Evolutionary conservation across 2,888 invertebrate species (phyloP), one percentile per base, ranked within the genome.

Genomic region (Phanerotoma sp.): DNA sequence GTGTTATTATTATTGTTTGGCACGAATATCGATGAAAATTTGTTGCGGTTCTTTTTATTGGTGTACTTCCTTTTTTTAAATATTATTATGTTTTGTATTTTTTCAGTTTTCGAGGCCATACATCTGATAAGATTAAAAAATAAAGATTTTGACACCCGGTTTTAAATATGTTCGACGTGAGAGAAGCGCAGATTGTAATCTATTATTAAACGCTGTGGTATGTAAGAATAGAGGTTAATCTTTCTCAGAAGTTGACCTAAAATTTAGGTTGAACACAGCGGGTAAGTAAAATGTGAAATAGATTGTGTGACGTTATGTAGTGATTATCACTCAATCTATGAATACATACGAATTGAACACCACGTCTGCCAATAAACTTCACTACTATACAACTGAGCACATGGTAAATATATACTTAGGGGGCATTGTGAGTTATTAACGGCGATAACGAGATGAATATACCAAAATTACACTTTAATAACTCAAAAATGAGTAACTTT

Each of bases 151-250:
- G 13, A 41, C 13, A 44, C 30, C 38, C 50, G 40, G 37, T 18
- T 40, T 40, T 18, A 21, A 25, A 10, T 33, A 21, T 35, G 33
- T 22, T 45, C 56, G 35, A 46, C 48, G 33, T 47, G 22, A 44
- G 11, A 47, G 51, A 45, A 40, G 35, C 49, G 54, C 53, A 65
- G 61, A 66, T 66, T 59, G 62, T 62, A 52, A 49, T 64, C 69
- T 74, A 74, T 73, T 74, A 73, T 74, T 67, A 69, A 62, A 32
- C 45, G n/a, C 70, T n/a, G 49, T 62, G 68, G 70, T 69, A 70
- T 68, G 66, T 67, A 64, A 67, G 61, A 70, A 73, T 67, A 69
- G 67, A 72, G 72, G 71, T 72, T 74, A 74, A 74, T 74, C 71
- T 74, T 71, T 65, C 60, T 18, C 58, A 66, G 69, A 69, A 66